These are phyloP conservation scores for Furcula furcula DNA, from an alignment of 2,888 invertebrate genomes.

Conservation along the genomic window DNA sequence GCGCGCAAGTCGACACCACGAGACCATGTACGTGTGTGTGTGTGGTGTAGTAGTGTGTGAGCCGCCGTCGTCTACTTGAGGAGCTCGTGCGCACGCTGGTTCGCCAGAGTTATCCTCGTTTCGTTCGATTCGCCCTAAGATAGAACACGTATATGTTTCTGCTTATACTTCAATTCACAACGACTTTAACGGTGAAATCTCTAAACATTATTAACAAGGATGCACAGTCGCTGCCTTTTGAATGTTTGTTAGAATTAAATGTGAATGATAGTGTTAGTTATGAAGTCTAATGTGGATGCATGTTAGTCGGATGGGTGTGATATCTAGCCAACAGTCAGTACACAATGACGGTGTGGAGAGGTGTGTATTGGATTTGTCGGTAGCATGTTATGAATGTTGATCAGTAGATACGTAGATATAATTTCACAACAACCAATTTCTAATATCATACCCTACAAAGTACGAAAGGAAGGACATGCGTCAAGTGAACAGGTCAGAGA, in stretches of 20 bases:
- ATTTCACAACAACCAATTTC: constrained; percentile 62
- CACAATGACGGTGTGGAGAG: constrained; percentile 49
- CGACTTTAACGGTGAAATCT: constrained; percentile 42
- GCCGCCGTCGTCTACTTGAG: constrained; percentile 88
- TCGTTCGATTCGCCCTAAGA: constrained; percentile 92
- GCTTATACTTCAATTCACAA: constrained; percentile 49
- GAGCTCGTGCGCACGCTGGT: constrained; percentile 97
- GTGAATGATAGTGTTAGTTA: constrained; percentile 63
- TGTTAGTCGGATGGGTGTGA: constrained; percentile 54
- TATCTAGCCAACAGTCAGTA: constrained; percentile 41
- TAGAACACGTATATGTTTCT: constrained; percentile 64
- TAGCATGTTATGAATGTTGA: constrained; percentile 45
- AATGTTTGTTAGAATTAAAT: constrained; percentile 48
- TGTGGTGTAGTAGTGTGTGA: constrained; percentile 41
- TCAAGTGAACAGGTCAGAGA: constrained; percentile 33
- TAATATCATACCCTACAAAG: constrained; percentile 52
- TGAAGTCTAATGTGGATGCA: constrained; percentile 49
- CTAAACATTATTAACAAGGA: constrained; percentile 6
- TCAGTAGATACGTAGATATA: constrained; percentile 40
- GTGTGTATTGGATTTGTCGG: constrained; percentile 43
- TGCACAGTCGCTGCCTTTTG: constrained; percentile 52
- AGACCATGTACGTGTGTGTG: constrained; percentile 58
- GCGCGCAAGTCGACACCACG: constrained; percentile 49
- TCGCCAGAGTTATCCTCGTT: constrained; percentile 97
- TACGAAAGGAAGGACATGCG: constrained; percentile 55